Evolutionary conservation across 2,888 invertebrate species (phyloP).

Genomic region (Anagyrus pseudococci): DNA sequence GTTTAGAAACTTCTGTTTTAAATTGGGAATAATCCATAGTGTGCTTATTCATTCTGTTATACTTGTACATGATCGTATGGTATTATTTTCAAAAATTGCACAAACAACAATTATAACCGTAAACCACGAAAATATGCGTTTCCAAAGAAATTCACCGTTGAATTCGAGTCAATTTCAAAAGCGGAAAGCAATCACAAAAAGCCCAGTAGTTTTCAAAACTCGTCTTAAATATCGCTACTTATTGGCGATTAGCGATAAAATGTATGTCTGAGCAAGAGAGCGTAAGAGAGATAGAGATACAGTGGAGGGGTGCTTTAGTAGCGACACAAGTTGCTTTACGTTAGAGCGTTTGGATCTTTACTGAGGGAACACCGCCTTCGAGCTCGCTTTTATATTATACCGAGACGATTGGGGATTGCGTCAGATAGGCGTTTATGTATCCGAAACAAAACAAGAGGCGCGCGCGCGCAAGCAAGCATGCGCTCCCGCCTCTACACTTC

Average conservation of each 20-base stretch:
- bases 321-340: slow-evolving; percentile 1
- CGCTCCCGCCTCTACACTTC: not conserved
- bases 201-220: too few species aligned
- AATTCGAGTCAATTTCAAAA: too few species aligned
- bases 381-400: slow-evolving; percentile 54
- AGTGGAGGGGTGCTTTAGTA: not conserved
- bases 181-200: too few species aligned
- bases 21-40: slow-evolving; percentile 64
- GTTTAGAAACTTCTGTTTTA: slow-evolving; percentile 61
- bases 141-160: too few species aligned
- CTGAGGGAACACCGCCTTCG: slow-evolving; percentile 46
- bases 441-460: slow-evolving; percentile 31
- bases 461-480: not conserved
- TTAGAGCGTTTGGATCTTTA: slow-evolving; percentile 40
- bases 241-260: too few species aligned
- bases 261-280: too few species aligned
- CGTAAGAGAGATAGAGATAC: not conserved
- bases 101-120: not conserved
- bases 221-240: too few species aligned
- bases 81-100: not conserved
- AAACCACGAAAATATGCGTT: too few species aligned
- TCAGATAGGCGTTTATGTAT: slow-evolving; percentile 47
- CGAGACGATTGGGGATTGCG: slow-evolving; percentile 53
- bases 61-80: slow-evolving; percentile 21
- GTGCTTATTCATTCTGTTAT: slow-evolving; percentile 40